Conservation (phyloP, 2,888 invertebrate species). For the Maniola hyperantus region DNA sequence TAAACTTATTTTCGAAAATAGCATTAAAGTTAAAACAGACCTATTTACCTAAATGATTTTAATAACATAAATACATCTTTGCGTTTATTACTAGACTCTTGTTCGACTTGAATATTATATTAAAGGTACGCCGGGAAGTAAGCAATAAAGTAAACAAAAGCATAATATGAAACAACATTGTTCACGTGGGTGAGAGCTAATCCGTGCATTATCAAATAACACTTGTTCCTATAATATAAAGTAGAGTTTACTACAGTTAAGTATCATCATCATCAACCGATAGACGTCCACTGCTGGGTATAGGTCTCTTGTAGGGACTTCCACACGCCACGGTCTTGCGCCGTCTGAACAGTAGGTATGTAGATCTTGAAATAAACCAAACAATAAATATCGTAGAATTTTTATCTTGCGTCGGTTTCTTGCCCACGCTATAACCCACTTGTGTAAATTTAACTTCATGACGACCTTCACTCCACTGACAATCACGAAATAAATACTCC, state of each 20-base stretch:
- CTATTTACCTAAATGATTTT: conserved; percentile 10
- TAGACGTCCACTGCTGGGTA: no score
- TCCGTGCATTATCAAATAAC: conserved; percentile 18
- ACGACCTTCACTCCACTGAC: background rate
- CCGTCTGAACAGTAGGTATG: no score
- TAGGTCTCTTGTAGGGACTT: no score
- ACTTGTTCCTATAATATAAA: conserved; percentile 12
- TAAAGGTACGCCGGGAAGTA: conserved; percentile 10
- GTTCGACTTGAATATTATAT: background rate
- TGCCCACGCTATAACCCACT: background rate
- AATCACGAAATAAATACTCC: background rate
- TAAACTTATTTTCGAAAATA: conserved; percentile 5
- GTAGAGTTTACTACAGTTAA: background rate
- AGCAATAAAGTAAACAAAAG: conserved; percentile 24
- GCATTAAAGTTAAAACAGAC: background rate
- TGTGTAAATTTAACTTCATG: conserved; percentile 11
- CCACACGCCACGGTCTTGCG: no score
- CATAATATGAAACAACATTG: conserved; percentile 5
- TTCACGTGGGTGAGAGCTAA: conserved; percentile 18
- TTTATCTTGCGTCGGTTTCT: conserved; percentile 3
- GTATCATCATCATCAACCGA: no score
- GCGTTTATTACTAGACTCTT: conserved; percentile 18
- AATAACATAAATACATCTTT: conserved; percentile 20
- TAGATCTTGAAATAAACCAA: no score
- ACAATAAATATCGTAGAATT: background rate